These are phyloP conservation scores for Azemiops feae DNA, from an alignment of 2,113 vertebrate species.

Conservation along the genomic window DNA sequence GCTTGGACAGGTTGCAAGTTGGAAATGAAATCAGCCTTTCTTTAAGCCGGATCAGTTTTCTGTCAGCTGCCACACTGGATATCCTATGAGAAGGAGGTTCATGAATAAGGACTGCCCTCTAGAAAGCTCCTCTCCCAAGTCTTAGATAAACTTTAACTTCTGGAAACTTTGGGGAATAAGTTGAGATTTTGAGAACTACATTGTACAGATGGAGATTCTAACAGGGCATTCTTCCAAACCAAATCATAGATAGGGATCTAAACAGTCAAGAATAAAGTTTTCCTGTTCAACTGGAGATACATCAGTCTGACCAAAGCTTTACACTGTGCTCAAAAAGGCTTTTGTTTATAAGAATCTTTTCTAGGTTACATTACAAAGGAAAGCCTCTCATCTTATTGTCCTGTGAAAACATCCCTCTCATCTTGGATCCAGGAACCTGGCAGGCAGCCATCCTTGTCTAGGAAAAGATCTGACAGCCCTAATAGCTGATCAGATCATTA, in stretches of 20 bases:
- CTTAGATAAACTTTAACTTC: neutral
- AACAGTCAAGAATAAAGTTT: neutral
- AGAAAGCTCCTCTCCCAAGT: neutral
- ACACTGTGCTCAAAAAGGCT: neutral
- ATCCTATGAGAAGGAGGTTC: neutral
- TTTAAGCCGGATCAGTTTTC: neutral
- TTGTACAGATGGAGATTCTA: neutral
- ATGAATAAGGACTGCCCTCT: neutral
- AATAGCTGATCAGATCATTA: constrained; percentile 67
- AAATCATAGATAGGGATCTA: neutral
- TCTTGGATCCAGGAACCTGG: constrained; percentile 61
- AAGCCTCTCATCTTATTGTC: constrained; percentile 62
- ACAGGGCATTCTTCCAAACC: neutral
- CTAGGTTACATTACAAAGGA: constrained; percentile 32
- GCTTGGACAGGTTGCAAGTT: neutral
- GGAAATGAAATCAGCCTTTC: neutral
- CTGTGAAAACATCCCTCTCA: constrained; percentile 57
- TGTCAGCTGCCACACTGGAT: neutral
- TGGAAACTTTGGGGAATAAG: neutral
- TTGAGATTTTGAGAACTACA: neutral
- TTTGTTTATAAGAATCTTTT: neutral
- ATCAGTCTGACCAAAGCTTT: neutral
- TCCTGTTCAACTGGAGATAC: neutral
- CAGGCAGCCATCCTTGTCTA: constrained; percentile 55
- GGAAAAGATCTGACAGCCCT: constrained; percentile 63